A percentile compares a stretch with the other conserved stretches of the same genome.
These are phyloP conservation scores for Peromyscus attwateri DNA, from an alignment of 2,797 vertebrate genomes.

Conservation along the genomic window DNA sequence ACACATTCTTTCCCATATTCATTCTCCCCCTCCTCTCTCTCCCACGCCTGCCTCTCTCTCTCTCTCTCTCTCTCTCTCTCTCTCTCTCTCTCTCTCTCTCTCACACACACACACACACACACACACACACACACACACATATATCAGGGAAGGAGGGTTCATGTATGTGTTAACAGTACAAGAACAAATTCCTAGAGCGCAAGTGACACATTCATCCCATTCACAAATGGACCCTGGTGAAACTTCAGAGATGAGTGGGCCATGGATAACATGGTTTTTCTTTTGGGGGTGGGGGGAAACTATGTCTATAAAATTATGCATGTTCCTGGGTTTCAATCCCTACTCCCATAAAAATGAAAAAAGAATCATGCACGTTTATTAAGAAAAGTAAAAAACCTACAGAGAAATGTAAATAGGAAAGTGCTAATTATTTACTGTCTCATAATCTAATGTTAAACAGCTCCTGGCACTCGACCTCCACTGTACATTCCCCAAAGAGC, in stretches of 20 bases:
- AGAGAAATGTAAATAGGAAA: not conserved
- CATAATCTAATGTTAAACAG: not conserved
- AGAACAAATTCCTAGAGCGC: not conserved
- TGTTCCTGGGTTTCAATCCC: not conserved
- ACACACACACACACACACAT: not conserved
- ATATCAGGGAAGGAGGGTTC: not conserved
- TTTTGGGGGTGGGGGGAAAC: not conserved
- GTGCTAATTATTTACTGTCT: not conserved
- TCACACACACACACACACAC: not conserved
- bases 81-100: not conserved
- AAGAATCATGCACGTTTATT: not conserved
- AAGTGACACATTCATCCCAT: not conserved
- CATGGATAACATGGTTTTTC: not conserved
- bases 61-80: not conserved
- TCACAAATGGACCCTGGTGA: not conserved
- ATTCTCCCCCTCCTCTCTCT: not conserved
- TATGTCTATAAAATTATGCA: not conserved
- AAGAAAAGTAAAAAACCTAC: constrained; percentile 3
- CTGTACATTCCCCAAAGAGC: not conserved
- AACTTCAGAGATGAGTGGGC: not conserved
- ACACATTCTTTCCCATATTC: no score
- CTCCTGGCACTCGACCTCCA: not conserved
- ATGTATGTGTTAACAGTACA: not conserved
- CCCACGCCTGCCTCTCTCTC: not conserved
- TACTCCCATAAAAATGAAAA: not conserved